Percentiles rank a stretch among this genome's conserved stretches.
These are phyloP conservation scores for Falco peregrinus DNA, from an alignment of 2,797 vertebrate species.

Conservation along the genomic window DNA sequence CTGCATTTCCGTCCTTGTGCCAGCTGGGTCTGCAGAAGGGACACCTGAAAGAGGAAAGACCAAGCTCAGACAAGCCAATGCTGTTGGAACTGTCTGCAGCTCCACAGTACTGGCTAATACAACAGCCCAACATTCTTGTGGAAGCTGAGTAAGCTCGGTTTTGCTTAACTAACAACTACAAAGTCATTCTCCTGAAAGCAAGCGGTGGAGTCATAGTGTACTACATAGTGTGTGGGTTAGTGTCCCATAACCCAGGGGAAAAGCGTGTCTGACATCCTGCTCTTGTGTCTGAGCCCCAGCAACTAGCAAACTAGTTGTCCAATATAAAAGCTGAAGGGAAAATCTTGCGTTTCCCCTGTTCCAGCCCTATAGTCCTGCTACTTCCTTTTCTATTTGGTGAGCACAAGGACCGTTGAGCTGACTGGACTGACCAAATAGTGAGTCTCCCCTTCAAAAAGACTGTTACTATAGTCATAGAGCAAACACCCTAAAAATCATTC, in stretches of 20 bases:
- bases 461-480: neutral
- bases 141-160: neutral
- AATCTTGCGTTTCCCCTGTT: neutral
- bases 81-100: neutral
- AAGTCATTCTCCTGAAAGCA: neutral
- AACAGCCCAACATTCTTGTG: neutral
- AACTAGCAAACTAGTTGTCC: neutral
- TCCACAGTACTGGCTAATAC: fast-evolving
- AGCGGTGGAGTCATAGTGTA: neutral
- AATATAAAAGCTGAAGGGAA: neutral
- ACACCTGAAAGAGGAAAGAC: slow-evolving; percentile 56
- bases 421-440: neutral
- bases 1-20: slow-evolving; percentile 59
- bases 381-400: neutral
- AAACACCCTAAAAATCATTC: neutral
- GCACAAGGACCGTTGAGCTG: neutral
- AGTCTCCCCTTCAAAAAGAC: neutral
- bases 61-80: neutral
- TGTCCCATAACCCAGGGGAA: neutral
- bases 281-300: neutral
- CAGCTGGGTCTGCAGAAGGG: slow-evolving; percentile 67
- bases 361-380: neutral
- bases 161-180: neutral
- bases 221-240: neutral
- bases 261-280: neutral